Conservation (phyloP, 2,113 vertebrate genomes). For the western clawed frog (Xenopus tropicalis) region UCB_Xtro_10.0 CM004443.2:125697001-125697500, state of each 20-base stretch:
- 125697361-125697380: slow-evolving; percentile 29
- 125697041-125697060: slow-evolving; percentile 52
- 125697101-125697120: slow-evolving; percentile 54
- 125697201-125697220: slow-evolving; percentile 54
- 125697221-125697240: slow-evolving; percentile 58
- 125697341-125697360: slow-evolving; percentile 45
- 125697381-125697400: slow-evolving; percentile 3
- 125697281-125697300: slow-evolving; percentile 52
- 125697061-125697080: slow-evolving; percentile 49
- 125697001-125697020: not conserved
- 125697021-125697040: slow-evolving; percentile 51
- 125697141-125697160: slow-evolving; percentile 67
- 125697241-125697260: slow-evolving; percentile 55
- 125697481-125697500: no score
- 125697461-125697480: no score
- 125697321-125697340: slow-evolving; percentile 43
- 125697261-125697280: slow-evolving; percentile 52
- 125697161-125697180: slow-evolving; percentile 58
- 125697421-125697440: not conserved
- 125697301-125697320: slow-evolving; percentile 35
- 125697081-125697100: slow-evolving; percentile 49
- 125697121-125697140: slow-evolving; percentile 60
- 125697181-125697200: slow-evolving; percentile 62
- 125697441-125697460: not conserved
- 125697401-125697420: not conserved